phyloP scores from a whole-genome alignment of 2,113 vertebrate genomes.

The Phaethon lepturus region DNA sequence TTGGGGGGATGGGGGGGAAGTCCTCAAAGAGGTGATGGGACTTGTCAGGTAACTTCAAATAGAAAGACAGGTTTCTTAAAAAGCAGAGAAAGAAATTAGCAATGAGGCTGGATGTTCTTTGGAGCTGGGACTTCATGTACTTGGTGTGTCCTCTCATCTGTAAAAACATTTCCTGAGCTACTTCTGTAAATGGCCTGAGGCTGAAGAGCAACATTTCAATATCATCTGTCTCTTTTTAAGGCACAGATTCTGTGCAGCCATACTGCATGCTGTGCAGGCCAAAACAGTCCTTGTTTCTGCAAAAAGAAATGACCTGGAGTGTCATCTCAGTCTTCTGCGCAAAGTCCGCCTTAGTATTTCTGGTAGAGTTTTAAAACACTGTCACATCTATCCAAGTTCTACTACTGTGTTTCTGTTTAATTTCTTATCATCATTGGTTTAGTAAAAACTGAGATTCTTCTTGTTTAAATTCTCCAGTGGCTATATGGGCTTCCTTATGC shows the following conservation, averaged over 20 bases:
- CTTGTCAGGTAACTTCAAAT: constrained; percentile 27
- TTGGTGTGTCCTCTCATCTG: not conserved
- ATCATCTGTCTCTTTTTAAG: constrained; percentile 24
- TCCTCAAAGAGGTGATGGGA: not conserved
- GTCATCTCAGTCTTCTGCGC: not conserved
- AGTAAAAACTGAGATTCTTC: not conserved
- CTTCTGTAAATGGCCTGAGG: constrained; percentile 44
- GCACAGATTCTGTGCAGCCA: not conserved
- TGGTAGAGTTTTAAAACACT: not conserved
- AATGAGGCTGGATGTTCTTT: constrained; percentile 18
- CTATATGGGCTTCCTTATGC: not conserved
- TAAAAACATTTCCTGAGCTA: constrained; percentile 51
- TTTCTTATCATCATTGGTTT: not conserved
- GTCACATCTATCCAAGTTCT: not conserved
- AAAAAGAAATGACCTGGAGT: not conserved
- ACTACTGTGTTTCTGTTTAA: not conserved
- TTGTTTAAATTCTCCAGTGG: not conserved
- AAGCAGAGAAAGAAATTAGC: not conserved
- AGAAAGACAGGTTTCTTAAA: constrained; percentile 38
- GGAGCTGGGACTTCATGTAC: constrained; percentile 33
- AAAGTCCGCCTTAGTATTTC: not conserved
- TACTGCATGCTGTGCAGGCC: not conserved
- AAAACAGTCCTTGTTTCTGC: not conserved
- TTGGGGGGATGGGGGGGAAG: not conserved
- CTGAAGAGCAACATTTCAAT: constrained; percentile 10